Evolutionary conservation across 1,140 invertebrate species (phyloP), one percentile per base, ranked within the genome.

Genomic region (Drosophila varians): DNA sequence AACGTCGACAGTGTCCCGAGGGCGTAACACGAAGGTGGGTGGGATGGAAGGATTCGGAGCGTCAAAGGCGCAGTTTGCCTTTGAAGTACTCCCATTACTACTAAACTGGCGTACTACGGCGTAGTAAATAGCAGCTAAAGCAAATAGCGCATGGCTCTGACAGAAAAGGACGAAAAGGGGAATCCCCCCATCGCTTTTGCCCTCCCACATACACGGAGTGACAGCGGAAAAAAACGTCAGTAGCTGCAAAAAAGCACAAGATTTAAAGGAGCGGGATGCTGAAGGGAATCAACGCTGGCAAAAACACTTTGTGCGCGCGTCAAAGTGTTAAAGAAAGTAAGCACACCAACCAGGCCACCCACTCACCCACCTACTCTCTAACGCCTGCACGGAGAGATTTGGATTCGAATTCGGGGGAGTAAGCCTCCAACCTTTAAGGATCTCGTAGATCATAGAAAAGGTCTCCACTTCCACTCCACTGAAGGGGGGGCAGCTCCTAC

Each of bases 311-410:
- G 70, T 57, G 71, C 49, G 70, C 71, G 71, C 71, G 71, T 74
- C 71, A 74, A 74, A 74, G 71, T 74, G 71, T 74, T 74, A 74
- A 74, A 74, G 70, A 74, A 74, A 74, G 71, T 74, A 74, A 74
- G 70, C 38, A 43, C 18, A 42, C 8, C 36, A 12, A 5, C n/a
- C 26, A 58, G 31, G 9, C 25, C 28, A 26, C 23, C 21, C 36
- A 52, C 49, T 25, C 51, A 8, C 8, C 7, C 18, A 45, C 3
- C 19, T 11, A 2, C 6, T 31, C 25, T 26, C 28, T 11, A 11
- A 31, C 36, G 16, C 1, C 9, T 26, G 23, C 19, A 47, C 23
- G 19, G 52, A 12, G 43, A 19, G 7, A 2, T 42, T 42, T 42
- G 36, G 4, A 38, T n/a, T n/a, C n/a, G n/a, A n/a, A n/a, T n/a